phyloP scores from a whole-genome alignment of 2,113 vertebrate species.

The Bambusicola thoracicus region DNA sequence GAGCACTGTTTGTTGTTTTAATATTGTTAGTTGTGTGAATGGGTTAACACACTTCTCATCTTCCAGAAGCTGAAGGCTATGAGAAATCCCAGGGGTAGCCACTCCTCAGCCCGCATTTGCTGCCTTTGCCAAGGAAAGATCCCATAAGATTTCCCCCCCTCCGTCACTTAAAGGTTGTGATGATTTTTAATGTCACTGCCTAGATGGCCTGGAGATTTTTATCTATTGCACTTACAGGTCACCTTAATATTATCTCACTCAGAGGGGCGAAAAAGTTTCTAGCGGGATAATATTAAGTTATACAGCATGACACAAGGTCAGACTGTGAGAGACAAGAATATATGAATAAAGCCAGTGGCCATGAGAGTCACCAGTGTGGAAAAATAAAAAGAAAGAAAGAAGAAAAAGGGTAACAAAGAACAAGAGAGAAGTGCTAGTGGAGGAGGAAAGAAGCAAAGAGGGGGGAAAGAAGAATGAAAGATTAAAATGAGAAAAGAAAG shows the following conservation, averaged over 20 bases:
- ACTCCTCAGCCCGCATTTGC: slow-evolving; percentile 53
- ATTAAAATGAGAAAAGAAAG: slow-evolving; percentile 46
- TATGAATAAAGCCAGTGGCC: slow-evolving; percentile 78
- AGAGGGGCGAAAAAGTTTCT: slow-evolving; percentile 68
- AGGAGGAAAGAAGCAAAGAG: background rate
- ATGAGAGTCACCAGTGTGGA: slow-evolving; percentile 60
- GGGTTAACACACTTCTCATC: slow-evolving; percentile 55
- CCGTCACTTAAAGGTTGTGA: slow-evolving; percentile 71
- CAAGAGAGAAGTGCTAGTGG: background rate
- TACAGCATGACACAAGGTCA: slow-evolving; percentile 76
- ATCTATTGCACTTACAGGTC: slow-evolving; percentile 76
- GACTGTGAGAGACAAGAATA: slow-evolving; percentile 73
- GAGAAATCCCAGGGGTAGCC: slow-evolving; percentile 37
- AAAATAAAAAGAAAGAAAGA: background rate
- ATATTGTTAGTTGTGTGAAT: slow-evolving; percentile 70
- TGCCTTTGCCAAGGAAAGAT: slow-evolving; percentile 62
- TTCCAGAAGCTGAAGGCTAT: slow-evolving; percentile 41
- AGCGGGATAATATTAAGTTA: slow-evolving; percentile 77
- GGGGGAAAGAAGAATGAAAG: background rate
- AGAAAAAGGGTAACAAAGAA: background rate
- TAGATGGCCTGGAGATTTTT: slow-evolving; percentile 78
- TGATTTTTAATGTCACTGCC: slow-evolving; percentile 78
- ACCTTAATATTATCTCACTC: slow-evolving; percentile 75
- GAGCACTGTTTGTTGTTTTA: slow-evolving; percentile 72
- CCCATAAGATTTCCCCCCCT: slow-evolving; percentile 55